These are phyloP conservation scores for Lota lota DNA, from an alignment of 2,113 vertebrate genomes.

Conservation along the genomic window DNA sequence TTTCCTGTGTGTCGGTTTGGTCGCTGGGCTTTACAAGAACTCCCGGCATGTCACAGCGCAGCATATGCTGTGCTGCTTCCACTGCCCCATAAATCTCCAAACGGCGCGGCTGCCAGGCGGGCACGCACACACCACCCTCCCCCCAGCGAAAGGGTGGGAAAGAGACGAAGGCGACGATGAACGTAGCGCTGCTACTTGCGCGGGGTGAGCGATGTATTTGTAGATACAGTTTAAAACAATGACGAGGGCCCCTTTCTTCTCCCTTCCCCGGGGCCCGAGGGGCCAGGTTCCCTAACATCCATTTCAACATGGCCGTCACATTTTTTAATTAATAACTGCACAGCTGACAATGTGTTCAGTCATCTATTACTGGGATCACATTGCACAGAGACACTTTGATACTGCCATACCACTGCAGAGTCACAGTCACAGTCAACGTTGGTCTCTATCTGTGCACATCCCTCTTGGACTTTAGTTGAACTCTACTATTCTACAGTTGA, in stretches of 20 bases:
- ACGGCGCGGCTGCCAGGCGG: slow-evolving; percentile 38
- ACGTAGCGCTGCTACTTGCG: neutral
- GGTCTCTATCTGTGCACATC: neutral
- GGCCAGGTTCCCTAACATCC: neutral
- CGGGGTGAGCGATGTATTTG: neutral
- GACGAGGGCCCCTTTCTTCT: no score
- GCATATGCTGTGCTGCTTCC: slow-evolving; percentile 34
- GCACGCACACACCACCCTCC: neutral
- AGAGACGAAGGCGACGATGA: slow-evolving; percentile 6
- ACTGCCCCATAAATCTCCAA: neutral
- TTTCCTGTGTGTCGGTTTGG: neutral
- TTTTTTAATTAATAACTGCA: neutral
- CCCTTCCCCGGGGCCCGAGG: no score
- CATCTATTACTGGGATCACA: neutral
- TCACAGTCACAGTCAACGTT: neutral
- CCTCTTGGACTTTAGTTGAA: no score
- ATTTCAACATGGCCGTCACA: neutral
- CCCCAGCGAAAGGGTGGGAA: neutral
- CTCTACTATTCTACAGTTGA: neutral
- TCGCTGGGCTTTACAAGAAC: slow-evolving; percentile 31
- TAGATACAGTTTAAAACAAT: neutral
- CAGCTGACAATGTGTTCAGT: neutral
- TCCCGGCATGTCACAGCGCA: slow-evolving; percentile 38
- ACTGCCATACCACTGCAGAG: neutral
- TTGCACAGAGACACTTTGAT: neutral